A percentile compares a stretch with the other conserved stretches of the same genome.
Evolutionary conservation across 2,113 vertebrate genomes (phyloP).

Genomic region (Leuciscus idus): DNA sequence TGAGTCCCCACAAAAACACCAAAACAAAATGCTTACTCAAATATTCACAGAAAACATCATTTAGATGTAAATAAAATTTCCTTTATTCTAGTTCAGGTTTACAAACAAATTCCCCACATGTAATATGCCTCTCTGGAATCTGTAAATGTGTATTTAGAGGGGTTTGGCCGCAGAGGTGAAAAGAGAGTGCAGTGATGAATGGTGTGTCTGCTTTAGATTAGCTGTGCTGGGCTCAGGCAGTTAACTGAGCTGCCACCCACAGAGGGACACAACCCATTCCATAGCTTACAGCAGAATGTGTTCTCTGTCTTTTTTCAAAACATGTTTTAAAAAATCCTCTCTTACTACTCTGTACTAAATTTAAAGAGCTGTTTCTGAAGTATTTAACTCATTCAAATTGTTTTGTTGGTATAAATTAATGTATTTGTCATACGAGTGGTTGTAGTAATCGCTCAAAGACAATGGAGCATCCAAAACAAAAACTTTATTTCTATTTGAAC

Average conservation of each 20-base stretch:
- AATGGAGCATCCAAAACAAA: too few relatives aligned
- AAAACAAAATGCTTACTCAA: neutral
- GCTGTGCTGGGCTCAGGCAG: constrained; percentile 4
- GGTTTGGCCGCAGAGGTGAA: constrained; percentile 25
- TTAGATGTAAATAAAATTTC: neutral
- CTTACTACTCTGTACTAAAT: neutral
- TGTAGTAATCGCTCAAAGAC: too few relatives aligned
- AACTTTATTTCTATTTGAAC: too few relatives aligned
- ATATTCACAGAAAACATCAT: neutral
- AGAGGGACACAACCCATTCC: neutral
- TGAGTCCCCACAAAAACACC: neutral
- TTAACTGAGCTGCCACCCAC: constrained; percentile 41
- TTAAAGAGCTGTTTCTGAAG: neutral
- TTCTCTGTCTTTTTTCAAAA: neutral
- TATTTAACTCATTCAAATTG: neutral
- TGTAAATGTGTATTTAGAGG: neutral
- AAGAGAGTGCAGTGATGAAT: neutral
- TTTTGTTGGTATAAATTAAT: neutral
- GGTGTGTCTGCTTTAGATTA: constrained; percentile 45
- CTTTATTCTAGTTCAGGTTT: neutral
- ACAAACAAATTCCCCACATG: neutral
- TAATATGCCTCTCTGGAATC: neutral
- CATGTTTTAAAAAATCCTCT: neutral
- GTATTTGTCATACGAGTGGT: too few relatives aligned
- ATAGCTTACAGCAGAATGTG: neutral